Evolutionary conservation across 2,797 vertebrate genomes (phyloP), one percentile per base, ranked within the genome.

Genomic region (Vireo griseus): DNA sequence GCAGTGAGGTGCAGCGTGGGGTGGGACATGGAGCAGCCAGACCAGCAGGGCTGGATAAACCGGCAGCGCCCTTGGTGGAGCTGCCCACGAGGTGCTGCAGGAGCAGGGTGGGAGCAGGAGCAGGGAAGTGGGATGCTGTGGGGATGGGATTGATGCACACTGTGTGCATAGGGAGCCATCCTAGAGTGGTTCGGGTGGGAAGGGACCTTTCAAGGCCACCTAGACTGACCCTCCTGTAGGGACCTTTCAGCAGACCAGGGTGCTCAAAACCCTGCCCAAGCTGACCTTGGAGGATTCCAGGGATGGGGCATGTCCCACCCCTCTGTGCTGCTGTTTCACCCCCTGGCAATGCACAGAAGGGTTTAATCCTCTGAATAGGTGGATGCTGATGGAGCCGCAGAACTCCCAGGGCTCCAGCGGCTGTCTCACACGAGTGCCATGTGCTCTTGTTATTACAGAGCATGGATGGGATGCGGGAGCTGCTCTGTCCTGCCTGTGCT

Each of bases 51-150:
- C 85, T 1, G 15, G 85, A 65, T 72, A 79, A 91, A 90, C 77
- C 2, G 0, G 74, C 54, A 25, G 5, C 2, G 2, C 45, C 77
- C 66, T 26, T 2, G 5, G 59, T 21, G 0, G 22, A 24, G 11
- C 44, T 58, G 29, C 37, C 3, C 5, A 1, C 0, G 24, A 77
- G n/a, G 16, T 26, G 58, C 39, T 69, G 51, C 44, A 3, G 13
- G 52, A 62, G 48, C 1, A 1, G 58, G 61, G 10, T n/a, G 66
- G 47, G 71, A 82, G 52, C 18, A 10, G 3, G 7, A 68, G 47
- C 37, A 15, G 47, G 54, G 73, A 39, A 62, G 8, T 10, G 26
- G 45, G 22, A 12, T 18, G 7, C 26, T 62, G 39, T 1, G 4
- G 29, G 20, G 10, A 25, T 0, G 10, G 65, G 29, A 29, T 0